Evolutionary conservation across 2,888 invertebrate species (phyloP).

Genomic region (Steromphala cineraria): DNA sequence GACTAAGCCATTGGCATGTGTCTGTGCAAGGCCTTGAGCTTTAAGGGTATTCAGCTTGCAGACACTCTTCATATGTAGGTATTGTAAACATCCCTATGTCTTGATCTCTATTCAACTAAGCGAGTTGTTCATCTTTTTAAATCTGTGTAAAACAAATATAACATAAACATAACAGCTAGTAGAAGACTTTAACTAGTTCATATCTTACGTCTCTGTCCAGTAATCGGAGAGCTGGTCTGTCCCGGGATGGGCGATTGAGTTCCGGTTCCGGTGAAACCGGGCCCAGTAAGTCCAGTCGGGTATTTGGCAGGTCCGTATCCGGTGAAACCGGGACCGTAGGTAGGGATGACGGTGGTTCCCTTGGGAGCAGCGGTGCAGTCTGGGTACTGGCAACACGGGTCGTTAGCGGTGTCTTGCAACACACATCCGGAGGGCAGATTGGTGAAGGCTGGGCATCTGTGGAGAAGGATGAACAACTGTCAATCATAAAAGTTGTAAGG

Average conservation of each 20-base stretch:
- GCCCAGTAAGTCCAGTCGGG: slow-evolving; percentile 34
- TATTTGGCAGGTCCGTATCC: slow-evolving; percentile 36
- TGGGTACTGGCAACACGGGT: slow-evolving; percentile 52
- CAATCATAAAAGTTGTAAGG: no score
- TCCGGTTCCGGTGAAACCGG: slow-evolving; percentile 22
- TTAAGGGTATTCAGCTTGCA: no score
- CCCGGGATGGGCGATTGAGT: slow-evolving; percentile 23
- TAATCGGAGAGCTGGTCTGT: neutral
- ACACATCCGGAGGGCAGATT: slow-evolving; percentile 45
- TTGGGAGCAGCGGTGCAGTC: slow-evolving; percentile 35
- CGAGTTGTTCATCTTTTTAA: no score
- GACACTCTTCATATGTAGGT: no score
- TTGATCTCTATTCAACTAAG: no score
- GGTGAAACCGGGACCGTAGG: slow-evolving; percentile 55
- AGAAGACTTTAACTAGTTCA: no score
- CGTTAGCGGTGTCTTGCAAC: slow-evolving; percentile 50
- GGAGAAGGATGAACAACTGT: neutral
- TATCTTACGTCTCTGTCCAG: no score
- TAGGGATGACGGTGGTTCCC: slow-evolving; percentile 42
- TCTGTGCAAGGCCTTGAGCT: no score
- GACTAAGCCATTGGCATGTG: no score
- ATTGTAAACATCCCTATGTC: no score
- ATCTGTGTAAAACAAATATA: no score
- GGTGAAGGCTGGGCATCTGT: slow-evolving; percentile 52
- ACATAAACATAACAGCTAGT: no score